Evolutionary conservation across 2,113 vertebrate genomes (phyloP).

Genomic region (Oriolus oriolus): DNA sequence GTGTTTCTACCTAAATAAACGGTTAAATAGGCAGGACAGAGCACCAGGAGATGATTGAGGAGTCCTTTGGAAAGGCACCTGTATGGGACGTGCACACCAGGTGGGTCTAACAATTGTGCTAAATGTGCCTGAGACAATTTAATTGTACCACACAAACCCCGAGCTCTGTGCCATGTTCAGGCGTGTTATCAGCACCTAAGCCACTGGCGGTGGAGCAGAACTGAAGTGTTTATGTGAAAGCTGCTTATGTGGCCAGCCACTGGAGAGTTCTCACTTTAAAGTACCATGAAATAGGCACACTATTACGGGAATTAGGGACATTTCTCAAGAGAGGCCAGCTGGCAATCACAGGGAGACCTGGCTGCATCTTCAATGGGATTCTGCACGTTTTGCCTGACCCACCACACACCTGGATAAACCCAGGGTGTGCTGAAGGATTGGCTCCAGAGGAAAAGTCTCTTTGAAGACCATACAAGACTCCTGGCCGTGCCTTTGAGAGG

Average conservation of each 20-base stretch:
- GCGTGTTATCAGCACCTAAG: slow-evolving; percentile 25
- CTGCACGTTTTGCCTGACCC: not conserved
- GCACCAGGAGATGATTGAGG: not conserved
- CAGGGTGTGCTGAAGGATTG: not conserved
- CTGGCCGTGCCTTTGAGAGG: not conserved
- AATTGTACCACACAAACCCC: not conserved
- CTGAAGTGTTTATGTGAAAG: slow-evolving; percentile 60
- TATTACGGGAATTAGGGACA: slow-evolving; percentile 35
- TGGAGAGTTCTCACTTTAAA: slow-evolving; percentile 28
- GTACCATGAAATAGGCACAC: slow-evolving; percentile 31
- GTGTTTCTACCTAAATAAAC: not conserved
- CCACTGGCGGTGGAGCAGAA: slow-evolving; percentile 40
- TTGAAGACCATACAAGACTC: not conserved
- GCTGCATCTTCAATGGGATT: not conserved
- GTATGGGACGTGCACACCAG: not conserved
- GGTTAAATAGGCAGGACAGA: not conserved
- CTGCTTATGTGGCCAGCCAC: slow-evolving; percentile 46
- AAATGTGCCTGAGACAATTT: not conserved
- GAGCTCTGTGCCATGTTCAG: not conserved
- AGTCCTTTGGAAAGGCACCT: not conserved
- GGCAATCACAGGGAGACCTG: not conserved
- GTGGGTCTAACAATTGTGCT: not conserved
- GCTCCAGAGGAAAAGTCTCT: not conserved
- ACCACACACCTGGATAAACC: not conserved
- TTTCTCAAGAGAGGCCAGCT: not conserved